Conservation (phyloP, 1,140 invertebrate genomes). For the Drosophila simulans region DNA sequence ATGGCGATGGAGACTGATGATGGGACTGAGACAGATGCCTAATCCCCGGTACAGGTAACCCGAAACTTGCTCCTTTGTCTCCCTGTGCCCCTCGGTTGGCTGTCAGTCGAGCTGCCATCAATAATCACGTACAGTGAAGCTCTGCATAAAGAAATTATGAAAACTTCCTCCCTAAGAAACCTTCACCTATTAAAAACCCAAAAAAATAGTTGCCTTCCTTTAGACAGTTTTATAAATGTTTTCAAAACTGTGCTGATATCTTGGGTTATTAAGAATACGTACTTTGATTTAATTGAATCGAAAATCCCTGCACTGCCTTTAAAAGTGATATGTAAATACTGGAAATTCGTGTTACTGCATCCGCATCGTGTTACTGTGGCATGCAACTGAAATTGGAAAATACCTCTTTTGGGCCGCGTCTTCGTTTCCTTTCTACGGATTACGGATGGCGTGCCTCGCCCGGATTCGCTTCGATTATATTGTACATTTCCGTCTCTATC, state of each 20-base stretch:
- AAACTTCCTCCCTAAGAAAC: too few species aligned
- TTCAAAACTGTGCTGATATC: too few species aligned
- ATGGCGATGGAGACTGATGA: constrained; percentile 13
- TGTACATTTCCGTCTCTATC: constrained; percentile 32
- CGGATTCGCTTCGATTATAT: constrained; percentile 39
- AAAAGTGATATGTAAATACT: too few species aligned
- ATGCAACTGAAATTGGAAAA: constrained; percentile 15
- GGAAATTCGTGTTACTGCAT: neutral
- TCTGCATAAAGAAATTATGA: too few species aligned
- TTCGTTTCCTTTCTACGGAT: neutral
- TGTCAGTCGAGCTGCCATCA: constrained; percentile 40
- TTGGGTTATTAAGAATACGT: too few species aligned
- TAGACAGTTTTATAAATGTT: too few species aligned
- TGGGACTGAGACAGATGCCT: constrained; percentile 38
- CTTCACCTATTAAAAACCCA: too few species aligned
- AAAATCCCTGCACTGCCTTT: too few species aligned
- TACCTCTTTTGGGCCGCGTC: constrained; percentile 4
- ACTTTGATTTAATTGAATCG: too few species aligned
- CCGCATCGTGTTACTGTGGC: constrained; percentile 1
- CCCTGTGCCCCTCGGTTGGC: constrained; percentile 5
- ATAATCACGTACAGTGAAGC: constrained; percentile 37
- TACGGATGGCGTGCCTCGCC: constrained; percentile 3
- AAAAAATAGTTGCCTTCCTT: too few species aligned
- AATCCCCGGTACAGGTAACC: constrained; percentile 40
- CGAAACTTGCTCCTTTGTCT: constrained; percentile 23